Base-by-base conservation (phyloP, 2,113 vertebrate species). In the Quiscalus mexicanus region DNA sequence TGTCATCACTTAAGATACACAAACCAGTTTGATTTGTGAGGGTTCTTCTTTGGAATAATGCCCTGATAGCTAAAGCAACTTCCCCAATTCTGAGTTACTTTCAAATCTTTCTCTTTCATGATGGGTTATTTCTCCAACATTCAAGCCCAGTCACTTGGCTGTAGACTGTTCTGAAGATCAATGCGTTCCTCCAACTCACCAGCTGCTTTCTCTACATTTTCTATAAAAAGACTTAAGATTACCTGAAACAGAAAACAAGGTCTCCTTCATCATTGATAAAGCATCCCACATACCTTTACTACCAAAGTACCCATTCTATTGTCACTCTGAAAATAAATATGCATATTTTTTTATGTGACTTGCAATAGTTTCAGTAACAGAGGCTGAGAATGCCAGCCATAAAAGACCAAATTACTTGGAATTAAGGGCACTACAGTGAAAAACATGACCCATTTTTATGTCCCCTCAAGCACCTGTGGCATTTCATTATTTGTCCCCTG, bases 151-250 rank as follows among this genome's bases (percentile, higher is more conserved):
- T 74, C 15, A 81, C 5, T 11, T n/a, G 18, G 6, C 27, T 49
- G 30, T 8, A 31, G n/a, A 69, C 18, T 62, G 2, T 49, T 50
- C 64, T 55, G 23, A 50, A 84, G 42, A 45, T 45, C 0, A 0
- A 35, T 59, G 5, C 45, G 42, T 74, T 74, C 10, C 9, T 74
- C 10, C 45, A 81, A 47, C 35, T 59, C 44, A 53, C 9, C 18
- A 75, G 25, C 12, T 75, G 14, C 27, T 8, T 62, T 84, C 3
- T 1, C 15, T 47, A 30, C 0, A 0, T 59, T 64, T 65, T 70
- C 50, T 62, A 10, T 17, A 11, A 84, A 84, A 89, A 67, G 2
- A 53, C 30, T 74, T 63, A 20, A 89, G 81, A 63, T 31, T 0
- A 70, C 52, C 17, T 67, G 76, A 70, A 91, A 91, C 10, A 94